phyloP scores from a whole-genome alignment of 2,113 vertebrate genomes.

The Lepisosteus oculatus region DNA sequence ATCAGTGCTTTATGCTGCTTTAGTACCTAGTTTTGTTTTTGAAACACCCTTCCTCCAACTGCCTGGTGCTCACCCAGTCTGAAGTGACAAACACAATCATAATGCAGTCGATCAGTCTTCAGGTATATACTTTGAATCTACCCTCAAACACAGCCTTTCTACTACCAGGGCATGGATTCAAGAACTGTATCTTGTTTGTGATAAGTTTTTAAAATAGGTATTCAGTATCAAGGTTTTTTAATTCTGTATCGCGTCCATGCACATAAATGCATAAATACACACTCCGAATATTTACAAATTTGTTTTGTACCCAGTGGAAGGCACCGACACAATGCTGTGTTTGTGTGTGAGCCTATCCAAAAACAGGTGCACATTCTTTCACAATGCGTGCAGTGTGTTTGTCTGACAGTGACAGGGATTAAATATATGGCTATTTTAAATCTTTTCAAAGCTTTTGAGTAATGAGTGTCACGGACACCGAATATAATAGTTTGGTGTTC shows the following conservation, averaged over 20 bases:
- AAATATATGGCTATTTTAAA: background rate
- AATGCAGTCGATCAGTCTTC: background rate
- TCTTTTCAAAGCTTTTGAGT: background rate
- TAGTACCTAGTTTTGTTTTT: slow-evolving; percentile 34
- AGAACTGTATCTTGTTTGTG: slow-evolving; percentile 25
- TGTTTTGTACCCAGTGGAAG: slow-evolving; percentile 53
- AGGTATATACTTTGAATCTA: background rate
- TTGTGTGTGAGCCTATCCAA: background rate
- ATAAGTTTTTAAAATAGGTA: slow-evolving; percentile 38
- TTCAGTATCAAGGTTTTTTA: slow-evolving; percentile 25
- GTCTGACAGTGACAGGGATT: slow-evolving; percentile 10
- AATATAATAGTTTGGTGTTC: no score
- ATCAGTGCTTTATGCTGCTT: slow-evolving; percentile 15
- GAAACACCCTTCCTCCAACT: slow-evolving; percentile 54
- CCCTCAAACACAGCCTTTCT: background rate
- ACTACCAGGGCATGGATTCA: background rate
- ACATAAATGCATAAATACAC: slow-evolving; percentile 49
- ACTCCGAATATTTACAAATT: slow-evolving; percentile 53
- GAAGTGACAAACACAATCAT: slow-evolving; percentile 17
- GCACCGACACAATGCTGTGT: slow-evolving; percentile 49
- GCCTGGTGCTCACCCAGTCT: slow-evolving; percentile 67
- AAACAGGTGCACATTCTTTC: background rate
- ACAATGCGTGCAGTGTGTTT: background rate
- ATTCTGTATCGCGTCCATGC: slow-evolving; percentile 41
- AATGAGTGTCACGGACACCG: no score